phyloP scores from a whole-genome alignment of 2,888 invertebrate genomes.

The Megamerina dolium region DNA sequence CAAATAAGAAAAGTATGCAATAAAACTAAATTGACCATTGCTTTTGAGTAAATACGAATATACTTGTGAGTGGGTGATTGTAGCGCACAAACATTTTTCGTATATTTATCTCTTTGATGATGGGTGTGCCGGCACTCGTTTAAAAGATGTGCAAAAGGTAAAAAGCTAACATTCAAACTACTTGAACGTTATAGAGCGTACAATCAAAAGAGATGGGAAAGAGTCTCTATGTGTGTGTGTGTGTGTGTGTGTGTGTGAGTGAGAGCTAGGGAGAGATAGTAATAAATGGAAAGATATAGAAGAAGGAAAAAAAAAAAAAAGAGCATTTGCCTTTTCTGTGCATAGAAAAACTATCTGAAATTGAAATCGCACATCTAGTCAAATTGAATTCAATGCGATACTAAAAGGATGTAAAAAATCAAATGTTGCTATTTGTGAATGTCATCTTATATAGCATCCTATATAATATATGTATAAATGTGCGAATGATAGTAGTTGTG shows the following conservation, averaged over 20 bases:
- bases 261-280: too few relatives aligned
- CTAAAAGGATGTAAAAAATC: constrained; percentile 5
- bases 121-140: too few relatives aligned
- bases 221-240: too few relatives aligned
- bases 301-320: constrained; percentile 6
- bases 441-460: background rate
- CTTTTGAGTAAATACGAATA: constrained; percentile 5
- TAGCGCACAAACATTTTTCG: background rate
- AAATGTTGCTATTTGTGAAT: background rate
- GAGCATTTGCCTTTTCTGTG: too few relatives aligned
- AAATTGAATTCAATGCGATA: constrained; percentile 13
- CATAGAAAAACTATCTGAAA: constrained; percentile 27
- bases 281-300: too few relatives aligned
- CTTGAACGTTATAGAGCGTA: too few relatives aligned
- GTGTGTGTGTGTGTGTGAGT: too few relatives aligned
- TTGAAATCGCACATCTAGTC: constrained; percentile 22
- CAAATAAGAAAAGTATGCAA: constrained; percentile 11
- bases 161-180: constrained; percentile 1
- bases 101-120: too few relatives aligned
- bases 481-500: background rate
- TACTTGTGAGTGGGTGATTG: background rate
- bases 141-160: background rate
- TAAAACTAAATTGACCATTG: constrained; percentile 18
- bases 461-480: background rate
- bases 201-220: too few relatives aligned